Conservation (phyloP, 1,140 invertebrate species). For the Pseudomyrmex pallidus region DNA sequence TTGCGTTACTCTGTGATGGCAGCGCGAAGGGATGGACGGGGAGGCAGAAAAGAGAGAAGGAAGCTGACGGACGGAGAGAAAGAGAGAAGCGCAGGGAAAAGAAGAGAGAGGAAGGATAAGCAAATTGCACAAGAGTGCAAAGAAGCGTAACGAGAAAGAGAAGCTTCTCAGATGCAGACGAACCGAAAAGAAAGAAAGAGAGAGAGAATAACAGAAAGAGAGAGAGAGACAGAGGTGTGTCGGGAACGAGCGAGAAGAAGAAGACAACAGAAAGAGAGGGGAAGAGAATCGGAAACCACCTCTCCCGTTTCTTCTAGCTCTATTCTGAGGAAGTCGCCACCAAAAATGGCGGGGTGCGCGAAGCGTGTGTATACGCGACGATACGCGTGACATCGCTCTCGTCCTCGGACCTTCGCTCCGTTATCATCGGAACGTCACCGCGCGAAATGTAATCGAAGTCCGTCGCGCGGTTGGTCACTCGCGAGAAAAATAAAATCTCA, state of each 20-base stretch:
- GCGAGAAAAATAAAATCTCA: background rate
- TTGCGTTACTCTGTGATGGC: constrained; percentile 15
- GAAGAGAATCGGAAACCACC: constrained; percentile 61
- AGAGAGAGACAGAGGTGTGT: constrained; percentile 2
- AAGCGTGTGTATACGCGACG: constrained; percentile 25
- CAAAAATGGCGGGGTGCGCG: constrained; percentile 67
- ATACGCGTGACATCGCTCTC: constrained; percentile 27
- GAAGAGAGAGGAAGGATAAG: background rate
- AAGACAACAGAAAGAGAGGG: background rate
- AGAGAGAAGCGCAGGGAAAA: background rate
- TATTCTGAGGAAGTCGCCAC: constrained; percentile 66
- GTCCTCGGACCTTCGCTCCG: background rate
- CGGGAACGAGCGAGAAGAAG: too few relatives aligned
- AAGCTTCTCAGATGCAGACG: constrained; percentile 18
- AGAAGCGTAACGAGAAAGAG: constrained; percentile 49
- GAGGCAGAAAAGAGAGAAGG: background rate
- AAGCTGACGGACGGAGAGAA: background rate
- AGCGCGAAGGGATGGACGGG: background rate
- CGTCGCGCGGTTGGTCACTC: background rate
- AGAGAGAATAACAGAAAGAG: constrained; percentile 52
- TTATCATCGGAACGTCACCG: constrained; percentile 21
- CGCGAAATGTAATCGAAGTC: constrained; percentile 22
- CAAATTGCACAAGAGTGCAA: background rate
- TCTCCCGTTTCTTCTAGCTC: constrained; percentile 62
- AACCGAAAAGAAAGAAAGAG: constrained; percentile 33